Conservation (phyloP, 2,888 invertebrate genomes). For the Lochmaea capreae region DNA sequence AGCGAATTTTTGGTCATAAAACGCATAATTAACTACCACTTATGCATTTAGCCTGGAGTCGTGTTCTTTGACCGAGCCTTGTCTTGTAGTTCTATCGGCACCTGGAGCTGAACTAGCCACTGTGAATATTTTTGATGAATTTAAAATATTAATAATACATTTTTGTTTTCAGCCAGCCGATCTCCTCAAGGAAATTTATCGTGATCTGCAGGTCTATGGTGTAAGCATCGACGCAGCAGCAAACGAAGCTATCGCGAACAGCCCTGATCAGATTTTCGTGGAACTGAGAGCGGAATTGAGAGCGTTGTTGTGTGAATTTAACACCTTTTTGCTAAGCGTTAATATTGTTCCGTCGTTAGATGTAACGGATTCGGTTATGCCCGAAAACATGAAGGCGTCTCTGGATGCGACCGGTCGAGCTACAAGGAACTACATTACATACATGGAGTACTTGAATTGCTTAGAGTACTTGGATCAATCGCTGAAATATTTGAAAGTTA, state of each 20-base stretch:
- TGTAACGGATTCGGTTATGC: background rate
- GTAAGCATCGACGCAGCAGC: background rate
- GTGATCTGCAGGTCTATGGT: background rate
- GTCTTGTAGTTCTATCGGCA: no score
- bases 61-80: no score
- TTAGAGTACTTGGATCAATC: slow-evolving; percentile 71
- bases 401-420: slow-evolving; percentile 61
- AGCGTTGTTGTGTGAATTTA: background rate
- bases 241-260: background rate
- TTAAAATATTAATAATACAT: slow-evolving; percentile 48
- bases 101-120: no score
- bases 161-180: background rate
- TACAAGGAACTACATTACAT: slow-evolving; percentile 72
- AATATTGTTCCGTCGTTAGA: background rate
- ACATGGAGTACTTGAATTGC: slow-evolving; percentile 73
- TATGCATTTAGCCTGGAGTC: no score
- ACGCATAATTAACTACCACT: no score
- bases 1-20: no score
- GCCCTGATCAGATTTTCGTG: background rate
- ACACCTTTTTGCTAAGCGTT: background rate
- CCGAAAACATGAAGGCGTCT: background rate
- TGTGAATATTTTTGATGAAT: no score
- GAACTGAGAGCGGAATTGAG: background rate
- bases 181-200: background rate
- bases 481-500: slow-evolving; percentile 61